Evolutionary conservation across 2,888 invertebrate species (phyloP).

Genomic region (Lomographa bimaculata): DNA sequence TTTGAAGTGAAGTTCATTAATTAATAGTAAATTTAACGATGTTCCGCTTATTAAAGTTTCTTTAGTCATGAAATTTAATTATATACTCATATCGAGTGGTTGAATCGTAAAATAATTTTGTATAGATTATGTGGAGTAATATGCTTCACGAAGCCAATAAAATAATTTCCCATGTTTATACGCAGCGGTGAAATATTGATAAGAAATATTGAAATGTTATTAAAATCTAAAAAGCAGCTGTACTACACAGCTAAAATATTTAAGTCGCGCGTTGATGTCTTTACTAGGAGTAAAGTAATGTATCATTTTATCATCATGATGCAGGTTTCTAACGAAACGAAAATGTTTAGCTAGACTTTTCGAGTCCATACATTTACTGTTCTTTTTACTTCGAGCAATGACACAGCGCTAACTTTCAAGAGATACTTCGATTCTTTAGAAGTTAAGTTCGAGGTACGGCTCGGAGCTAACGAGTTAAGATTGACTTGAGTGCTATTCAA

Average conservation of each 20-base stretch:
- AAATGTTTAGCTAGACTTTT: no score
- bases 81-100: no score
- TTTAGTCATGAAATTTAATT: conserved; percentile 3
- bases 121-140: no score
- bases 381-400: conserved; percentile 63
- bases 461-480: conserved; percentile 74
- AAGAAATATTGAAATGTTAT: no score
- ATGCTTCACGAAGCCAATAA: no score
- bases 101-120: no score
- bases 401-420: conserved; percentile 76
- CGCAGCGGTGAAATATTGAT: no score
- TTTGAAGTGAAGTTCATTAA: neutral
- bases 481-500: conserved; percentile 67
- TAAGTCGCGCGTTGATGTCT: conserved; percentile 17
- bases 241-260: no score
- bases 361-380: conserved; percentile 45
- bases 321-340: no score
- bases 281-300: conserved; percentile 4
- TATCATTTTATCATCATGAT: no score
- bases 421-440: conserved; percentile 78
- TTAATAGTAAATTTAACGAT: neutral
- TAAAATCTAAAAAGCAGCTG: no score
- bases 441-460: conserved; percentile 54
- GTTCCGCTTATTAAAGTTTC: neutral
- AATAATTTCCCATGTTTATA: no score